Percentiles rank a stretch among this genome's conserved stretches.
phyloP scores from a whole-genome alignment of 2,113 vertebrate species.

The Macaca nemestrina region DNA sequence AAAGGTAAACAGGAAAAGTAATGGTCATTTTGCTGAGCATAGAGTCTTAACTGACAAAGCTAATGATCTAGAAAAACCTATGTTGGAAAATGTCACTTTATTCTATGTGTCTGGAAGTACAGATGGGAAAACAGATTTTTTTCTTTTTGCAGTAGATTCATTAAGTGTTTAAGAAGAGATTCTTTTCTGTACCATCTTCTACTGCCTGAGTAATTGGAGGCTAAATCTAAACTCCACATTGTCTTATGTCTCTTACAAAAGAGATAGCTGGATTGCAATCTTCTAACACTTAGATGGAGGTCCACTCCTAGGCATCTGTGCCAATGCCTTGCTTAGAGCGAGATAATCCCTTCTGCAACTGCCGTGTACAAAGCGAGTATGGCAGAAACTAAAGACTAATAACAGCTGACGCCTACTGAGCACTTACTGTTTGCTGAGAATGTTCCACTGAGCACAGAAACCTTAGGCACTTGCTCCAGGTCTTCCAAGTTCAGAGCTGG shows the following conservation, averaged over 20 bases:
- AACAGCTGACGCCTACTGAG: neutral
- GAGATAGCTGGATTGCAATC: neutral
- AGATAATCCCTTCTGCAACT: neutral
- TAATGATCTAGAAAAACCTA: constrained; percentile 70
- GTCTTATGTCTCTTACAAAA: neutral
- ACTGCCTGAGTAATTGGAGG: neutral
- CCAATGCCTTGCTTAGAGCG: too few relatives aligned
- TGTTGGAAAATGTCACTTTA: constrained; percentile 72
- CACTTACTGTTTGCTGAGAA: neutral
- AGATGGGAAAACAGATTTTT: constrained; percentile 76
- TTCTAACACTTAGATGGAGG: neutral
- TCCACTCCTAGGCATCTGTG: neutral
- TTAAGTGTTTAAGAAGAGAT: constrained; percentile 60
- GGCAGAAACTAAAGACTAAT: too few relatives aligned
- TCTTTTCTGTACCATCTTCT: constrained; percentile 19
- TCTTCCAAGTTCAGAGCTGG: neutral
- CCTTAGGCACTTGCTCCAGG: neutral
- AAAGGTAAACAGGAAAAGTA: constrained; percentile 37
- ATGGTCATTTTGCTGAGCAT: constrained; percentile 59
- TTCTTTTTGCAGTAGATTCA: constrained; percentile 67
- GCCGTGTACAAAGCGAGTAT: accelerated
- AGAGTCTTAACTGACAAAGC: constrained; percentile 61
- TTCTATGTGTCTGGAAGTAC: constrained; percentile 64
- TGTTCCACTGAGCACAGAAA: neutral
- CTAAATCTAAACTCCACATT: neutral